These are phyloP conservation scores for Apis florea DNA, from an alignment of 1,140 invertebrate genomes.

Conservation along the genomic window DNA sequence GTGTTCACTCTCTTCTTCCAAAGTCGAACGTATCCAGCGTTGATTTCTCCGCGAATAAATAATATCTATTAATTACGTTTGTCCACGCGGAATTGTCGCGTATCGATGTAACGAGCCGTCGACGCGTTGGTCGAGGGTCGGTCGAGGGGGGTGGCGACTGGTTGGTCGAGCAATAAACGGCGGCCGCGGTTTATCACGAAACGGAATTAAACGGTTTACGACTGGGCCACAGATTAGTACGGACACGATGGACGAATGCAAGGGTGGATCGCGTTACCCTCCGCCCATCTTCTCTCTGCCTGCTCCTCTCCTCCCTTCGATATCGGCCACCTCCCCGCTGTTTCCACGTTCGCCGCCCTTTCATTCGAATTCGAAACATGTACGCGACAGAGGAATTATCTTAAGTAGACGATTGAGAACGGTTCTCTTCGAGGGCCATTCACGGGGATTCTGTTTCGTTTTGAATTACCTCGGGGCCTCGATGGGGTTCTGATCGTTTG, in stretches of 20 bases:
- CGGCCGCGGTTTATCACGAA: constrained; percentile 78
- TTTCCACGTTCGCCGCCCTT: neutral
- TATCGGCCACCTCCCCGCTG: constrained; percentile 4
- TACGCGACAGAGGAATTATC: constrained; percentile 17
- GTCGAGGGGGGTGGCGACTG: constrained; percentile 19
- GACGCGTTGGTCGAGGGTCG: neutral
- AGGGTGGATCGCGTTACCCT: constrained; percentile 54
- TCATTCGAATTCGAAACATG: constrained; percentile 15
- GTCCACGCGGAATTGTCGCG: constrained; percentile 64
- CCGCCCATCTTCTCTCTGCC: constrained; percentile 13
- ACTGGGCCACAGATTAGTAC: constrained; percentile 80
- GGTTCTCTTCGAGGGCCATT: neutral
- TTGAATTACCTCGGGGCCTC: too few species aligned
- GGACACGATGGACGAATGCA: constrained; percentile 75
- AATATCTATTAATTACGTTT: constrained; percentile 79
- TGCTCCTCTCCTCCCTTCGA: neutral
- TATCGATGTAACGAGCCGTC: constrained; percentile 37
- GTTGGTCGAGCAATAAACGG: constrained; percentile 68
- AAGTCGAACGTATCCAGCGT: too few species aligned
- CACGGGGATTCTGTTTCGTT: neutral
- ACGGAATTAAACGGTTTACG: constrained; percentile 81
- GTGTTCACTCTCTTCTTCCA: too few species aligned
- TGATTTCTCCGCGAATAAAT: constrained; percentile 70
- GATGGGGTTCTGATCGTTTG: neutral
- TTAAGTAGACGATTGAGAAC: neutral